Evolutionary conservation across 1,140 invertebrate genomes (phyloP).

Genomic region (Musca domestica): DNA sequence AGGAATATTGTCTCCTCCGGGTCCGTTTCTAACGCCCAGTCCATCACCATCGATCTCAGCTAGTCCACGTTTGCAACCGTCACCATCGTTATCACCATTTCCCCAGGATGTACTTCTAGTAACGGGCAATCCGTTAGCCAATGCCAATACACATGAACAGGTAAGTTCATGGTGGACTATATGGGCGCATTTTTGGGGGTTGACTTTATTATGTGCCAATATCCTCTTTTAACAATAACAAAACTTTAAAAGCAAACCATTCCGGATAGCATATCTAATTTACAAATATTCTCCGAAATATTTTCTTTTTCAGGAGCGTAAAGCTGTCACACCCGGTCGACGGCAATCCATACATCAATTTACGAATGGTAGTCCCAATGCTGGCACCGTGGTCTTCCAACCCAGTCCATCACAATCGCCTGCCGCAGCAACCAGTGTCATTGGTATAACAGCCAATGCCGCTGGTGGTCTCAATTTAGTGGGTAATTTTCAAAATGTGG

Average conservation of each 20-base stretch:
- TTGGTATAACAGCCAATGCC: conserved; percentile 51
- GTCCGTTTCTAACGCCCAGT: conserved; percentile 55
- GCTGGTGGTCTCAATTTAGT: conserved; percentile 33
- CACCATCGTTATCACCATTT: conserved; percentile 53
- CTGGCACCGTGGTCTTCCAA: conserved; percentile 53
- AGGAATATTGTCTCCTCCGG: conserved; percentile 56
- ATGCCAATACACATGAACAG: conserved; percentile 50
- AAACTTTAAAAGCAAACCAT: not conserved
- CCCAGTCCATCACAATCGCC: conserved; percentile 54
- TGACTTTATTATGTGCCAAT: too few species aligned
- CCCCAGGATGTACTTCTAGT: conserved; percentile 54
- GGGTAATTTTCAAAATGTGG: conserved; percentile 21
- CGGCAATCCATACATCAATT: conserved; percentile 53
- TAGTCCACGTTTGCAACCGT: conserved; percentile 54
- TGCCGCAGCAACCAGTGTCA: conserved; percentile 51
- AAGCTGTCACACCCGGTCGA: conserved; percentile 53
- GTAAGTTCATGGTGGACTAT: conserved; percentile 38
- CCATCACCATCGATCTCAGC: conserved; percentile 55
- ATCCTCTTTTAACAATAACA: too few species aligned
- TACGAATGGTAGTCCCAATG: conserved; percentile 53
- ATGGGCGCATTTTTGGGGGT: too few species aligned
- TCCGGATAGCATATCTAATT: not conserved
- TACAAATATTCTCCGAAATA: not conserved
- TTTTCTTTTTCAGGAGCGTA: conserved; percentile 42
- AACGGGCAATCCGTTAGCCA: conserved; percentile 51